Conservation (phyloP, 2,113 vertebrate genomes). For the Gobius niger region DNA sequence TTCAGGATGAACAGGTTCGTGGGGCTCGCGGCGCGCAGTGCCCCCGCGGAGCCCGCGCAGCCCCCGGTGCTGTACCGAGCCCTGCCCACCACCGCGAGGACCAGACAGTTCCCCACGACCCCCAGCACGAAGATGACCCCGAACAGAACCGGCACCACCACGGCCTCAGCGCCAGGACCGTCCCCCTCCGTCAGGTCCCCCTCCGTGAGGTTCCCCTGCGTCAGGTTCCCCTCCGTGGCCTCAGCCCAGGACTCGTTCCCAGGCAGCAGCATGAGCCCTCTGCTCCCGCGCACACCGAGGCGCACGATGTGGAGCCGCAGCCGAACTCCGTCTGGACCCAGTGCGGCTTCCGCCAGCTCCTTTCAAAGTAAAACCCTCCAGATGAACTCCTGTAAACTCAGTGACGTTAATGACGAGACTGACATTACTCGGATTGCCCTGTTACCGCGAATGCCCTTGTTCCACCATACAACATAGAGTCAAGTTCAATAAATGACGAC, state of each 20-base stretch:
- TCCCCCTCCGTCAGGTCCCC: conserved; percentile 39
- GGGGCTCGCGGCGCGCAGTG: conserved; percentile 56
- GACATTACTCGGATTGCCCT: no score
- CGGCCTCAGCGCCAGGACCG: conserved; percentile 64
- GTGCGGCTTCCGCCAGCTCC: background rate
- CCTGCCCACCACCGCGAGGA: conserved; percentile 79
- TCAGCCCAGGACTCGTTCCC: conserved; percentile 58
- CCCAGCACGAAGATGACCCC: conserved; percentile 84
- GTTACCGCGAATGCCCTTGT: no score
- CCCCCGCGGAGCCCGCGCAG: background rate
- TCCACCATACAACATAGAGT: no score
- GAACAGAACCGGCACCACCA: conserved; percentile 81
- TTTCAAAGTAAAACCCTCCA: conserved; percentile 38
- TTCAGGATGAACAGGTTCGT: conserved; percentile 87
- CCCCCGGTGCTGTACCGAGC: conserved; percentile 40
- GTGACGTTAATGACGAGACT: no score
- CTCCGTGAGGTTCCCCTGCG: conserved; percentile 9
- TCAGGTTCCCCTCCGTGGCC: conserved; percentile 38
- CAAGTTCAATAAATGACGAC: no score
- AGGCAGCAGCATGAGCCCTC: conserved; percentile 51
- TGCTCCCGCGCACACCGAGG: background rate
- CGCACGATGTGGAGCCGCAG: background rate
- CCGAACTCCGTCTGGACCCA: background rate
- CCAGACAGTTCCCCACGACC: conserved; percentile 80
- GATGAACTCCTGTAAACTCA: no score